These are phyloP conservation scores for Semotilus atromaculatus DNA, from an alignment of 2,797 vertebrate genomes.

Conservation along the genomic window DNA sequence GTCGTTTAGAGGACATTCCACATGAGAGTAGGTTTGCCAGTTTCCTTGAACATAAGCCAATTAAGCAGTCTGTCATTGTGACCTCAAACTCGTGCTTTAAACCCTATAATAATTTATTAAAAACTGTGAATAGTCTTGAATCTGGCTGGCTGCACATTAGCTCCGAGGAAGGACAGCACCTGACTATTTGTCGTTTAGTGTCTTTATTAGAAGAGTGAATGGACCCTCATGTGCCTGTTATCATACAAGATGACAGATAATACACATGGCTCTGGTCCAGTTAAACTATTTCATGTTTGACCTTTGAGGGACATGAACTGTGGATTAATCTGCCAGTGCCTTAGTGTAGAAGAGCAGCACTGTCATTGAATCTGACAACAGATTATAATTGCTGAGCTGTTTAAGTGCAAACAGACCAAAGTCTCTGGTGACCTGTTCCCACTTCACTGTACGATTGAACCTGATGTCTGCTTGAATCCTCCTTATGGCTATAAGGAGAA, in stretches of 20 bases:
- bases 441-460: background rate
- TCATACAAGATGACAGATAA: conserved; percentile 37
- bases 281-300: conserved; percentile 42
- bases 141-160: background rate
- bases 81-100: conserved; percentile 25
- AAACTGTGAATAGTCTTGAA: conserved; percentile 16
- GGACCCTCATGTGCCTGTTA: conserved; percentile 35
- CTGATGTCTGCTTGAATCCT: background rate
- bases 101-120: conserved; percentile 49
- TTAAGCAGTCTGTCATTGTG: conserved; percentile 29
- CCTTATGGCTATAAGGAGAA: background rate
- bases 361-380: conserved; percentile 43
- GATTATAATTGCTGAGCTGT: conserved; percentile 62
- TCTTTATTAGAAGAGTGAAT: background rate
- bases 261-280: conserved; percentile 63
- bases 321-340: background rate
- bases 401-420: conserved; percentile 65
- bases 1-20: conserved; percentile 70
- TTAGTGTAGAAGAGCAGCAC: conserved; percentile 6
- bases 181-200: background rate
- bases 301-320: conserved; percentile 9
- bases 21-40: conserved; percentile 51
- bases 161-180: background rate
- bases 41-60: conserved; percentile 26
- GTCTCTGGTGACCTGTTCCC: background rate